A percentile compares a stretch with the other conserved stretches of the same genome.
Evolutionary conservation across 92 coral and sea anemone species (phyloP).

Genomic region (Anthopleura xanthogrammica): DNA sequence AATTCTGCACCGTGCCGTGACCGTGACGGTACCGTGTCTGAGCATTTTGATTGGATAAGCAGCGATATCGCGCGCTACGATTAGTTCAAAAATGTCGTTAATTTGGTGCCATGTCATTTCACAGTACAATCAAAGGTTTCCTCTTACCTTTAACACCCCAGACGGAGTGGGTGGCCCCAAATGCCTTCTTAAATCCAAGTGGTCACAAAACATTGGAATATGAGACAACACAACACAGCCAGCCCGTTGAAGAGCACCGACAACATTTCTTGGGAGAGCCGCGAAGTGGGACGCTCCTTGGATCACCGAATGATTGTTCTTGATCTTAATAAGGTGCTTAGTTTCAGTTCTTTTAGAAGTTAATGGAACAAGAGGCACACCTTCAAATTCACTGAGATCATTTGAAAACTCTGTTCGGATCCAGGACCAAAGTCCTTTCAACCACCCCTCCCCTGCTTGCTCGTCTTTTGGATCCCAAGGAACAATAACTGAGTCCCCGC

Average conservation of each 20-base stretch:
- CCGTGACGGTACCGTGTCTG: too few relatives aligned
- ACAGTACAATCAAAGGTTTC: too few relatives aligned
- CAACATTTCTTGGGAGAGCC: conserved; percentile 73
- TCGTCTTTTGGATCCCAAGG: conserved; percentile 70
- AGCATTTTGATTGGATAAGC: too few relatives aligned
- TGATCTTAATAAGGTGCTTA: conserved; percentile 62
- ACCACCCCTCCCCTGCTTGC: conserved; percentile 76
- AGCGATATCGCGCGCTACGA: too few relatives aligned
- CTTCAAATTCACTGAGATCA: conserved; percentile 72
- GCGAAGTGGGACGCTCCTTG: conserved; percentile 87
- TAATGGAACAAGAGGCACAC: conserved; percentile 76
- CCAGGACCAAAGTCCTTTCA: conserved; percentile 87
- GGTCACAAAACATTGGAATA: conserved; percentile 84
- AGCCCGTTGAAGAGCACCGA: conserved; percentile 63
- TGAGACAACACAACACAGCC: conserved; percentile 84
- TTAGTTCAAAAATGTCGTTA: too few relatives aligned
- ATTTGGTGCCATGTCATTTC: too few relatives aligned
- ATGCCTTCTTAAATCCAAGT: conserved; percentile 70
- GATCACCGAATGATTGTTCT: conserved; percentile 62
- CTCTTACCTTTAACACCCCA: conserved; percentile 72
- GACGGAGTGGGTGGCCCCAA: conserved; percentile 92
- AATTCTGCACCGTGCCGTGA: too few relatives aligned
- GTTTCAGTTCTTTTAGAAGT: conserved; percentile 46
- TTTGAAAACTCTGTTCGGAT: conserved; percentile 79
- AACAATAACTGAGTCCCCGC: conserved; percentile 50